Evolutionary conservation across 1,140 invertebrate genomes (phyloP), one percentile per base, ranked within the genome.

Genomic region (Brachionus sp.): DNA sequence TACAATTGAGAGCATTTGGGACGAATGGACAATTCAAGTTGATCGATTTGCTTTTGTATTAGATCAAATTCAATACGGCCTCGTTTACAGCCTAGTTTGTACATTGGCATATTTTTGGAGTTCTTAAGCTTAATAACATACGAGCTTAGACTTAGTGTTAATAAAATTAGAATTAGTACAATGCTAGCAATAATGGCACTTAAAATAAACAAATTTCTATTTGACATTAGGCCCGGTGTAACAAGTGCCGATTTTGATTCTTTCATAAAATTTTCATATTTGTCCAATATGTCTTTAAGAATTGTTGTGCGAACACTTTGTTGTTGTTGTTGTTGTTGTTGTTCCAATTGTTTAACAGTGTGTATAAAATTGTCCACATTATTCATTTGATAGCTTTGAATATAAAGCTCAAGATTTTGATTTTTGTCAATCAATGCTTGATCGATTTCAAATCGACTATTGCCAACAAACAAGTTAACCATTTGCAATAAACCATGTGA

Each of bases 11-110:
- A 19, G 29, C 77, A 80, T 29, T 80, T 57, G 3, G 77, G 62
- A 0, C 77, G 5, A 16, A 80, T 66, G 2, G 33, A 13, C 0
- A 37, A 1, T 19, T 80, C 77, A 0, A 80, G 13, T 39, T 62
- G 77, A 19, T 80, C 53, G 29, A 80, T 66, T 44, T 80, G 77
- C 4, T 23, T 25, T 29, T 75, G 39, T 7, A 75, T 75, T 25
- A 50, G 25, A 4, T 75, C 70, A 19, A 75, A 75, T 9, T 39
- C 70, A 9, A 25, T 39, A 1, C n/a, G 16, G 1, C 7, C 23
- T 25, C 44, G 12, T 19, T 77, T 77, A 13, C 33, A 39, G 2
- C 66, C 66, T 0, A 70, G 16, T 42, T 39, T 70, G 37, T 70
- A 70, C 33, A 42, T 16, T 5, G 37, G 37, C n/a, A n/a, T n/a